A percentile compares a stretch with the other conserved stretches of the same genome.
These are phyloP conservation scores for Cryptus armator DNA, from an alignment of 2,888 invertebrate species.

Conservation along the genomic window DNA sequence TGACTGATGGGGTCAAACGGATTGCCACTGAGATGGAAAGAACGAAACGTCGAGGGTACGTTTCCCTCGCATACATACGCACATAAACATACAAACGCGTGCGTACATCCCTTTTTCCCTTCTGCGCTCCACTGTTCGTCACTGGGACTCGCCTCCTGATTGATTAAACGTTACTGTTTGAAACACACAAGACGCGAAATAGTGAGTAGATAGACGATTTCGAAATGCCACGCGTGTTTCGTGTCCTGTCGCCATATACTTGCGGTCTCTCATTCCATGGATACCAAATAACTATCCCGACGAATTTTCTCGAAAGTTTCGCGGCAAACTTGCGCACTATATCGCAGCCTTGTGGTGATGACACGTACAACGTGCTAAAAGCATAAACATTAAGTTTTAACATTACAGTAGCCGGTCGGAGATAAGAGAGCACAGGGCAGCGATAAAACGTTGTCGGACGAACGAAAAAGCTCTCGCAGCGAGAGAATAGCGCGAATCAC, in stretches of 20 bases:
- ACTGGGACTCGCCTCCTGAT: not conserved
- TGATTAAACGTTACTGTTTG: not conserved
- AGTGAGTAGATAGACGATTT: not conserved
- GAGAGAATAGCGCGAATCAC: too few relatives aligned
- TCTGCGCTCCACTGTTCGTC: not conserved
- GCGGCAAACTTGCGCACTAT: not conserved
- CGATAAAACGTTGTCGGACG: not conserved
- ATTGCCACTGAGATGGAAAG: conserved; percentile 36
- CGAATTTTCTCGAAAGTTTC: not conserved
- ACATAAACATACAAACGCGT: not conserved
- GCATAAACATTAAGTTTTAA: not conserved
- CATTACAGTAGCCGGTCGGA: not conserved
- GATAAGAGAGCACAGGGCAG: not conserved
- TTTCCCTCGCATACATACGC: not conserved
- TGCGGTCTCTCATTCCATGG: not conserved
- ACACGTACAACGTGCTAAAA: not conserved
- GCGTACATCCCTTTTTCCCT: not conserved
- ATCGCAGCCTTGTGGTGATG: not conserved
- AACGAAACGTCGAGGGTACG: not conserved
- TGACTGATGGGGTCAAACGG: conserved; percentile 36
- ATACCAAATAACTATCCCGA: not conserved
- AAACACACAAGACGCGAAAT: conserved; percentile 1
- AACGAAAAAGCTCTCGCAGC: too few relatives aligned
- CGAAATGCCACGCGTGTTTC: not conserved
- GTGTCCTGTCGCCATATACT: too few relatives aligned